Evolutionary conservation across 2,797 vertebrate species (phyloP).

Genomic region (Macrochelys suwanniensis): DNA sequence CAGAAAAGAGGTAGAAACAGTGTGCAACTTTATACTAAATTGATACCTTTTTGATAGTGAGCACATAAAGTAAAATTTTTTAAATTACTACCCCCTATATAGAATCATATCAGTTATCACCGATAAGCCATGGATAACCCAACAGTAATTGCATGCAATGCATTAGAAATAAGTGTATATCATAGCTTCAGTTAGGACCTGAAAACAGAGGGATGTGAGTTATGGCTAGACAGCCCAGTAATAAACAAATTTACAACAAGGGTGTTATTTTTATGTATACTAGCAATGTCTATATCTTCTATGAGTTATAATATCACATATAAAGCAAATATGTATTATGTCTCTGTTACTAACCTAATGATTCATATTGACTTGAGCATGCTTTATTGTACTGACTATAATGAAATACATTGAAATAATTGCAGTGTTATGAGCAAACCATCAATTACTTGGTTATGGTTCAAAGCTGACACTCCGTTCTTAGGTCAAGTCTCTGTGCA

Average conservation of each 20-base stretch:
- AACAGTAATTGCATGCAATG: neutral
- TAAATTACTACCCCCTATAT: neutral
- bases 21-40: neutral
- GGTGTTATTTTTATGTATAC: neutral
- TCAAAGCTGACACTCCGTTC: slow-evolving; percentile 53
- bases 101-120: slow-evolving; percentile 26
- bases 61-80: neutral
- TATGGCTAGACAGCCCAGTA: neutral
- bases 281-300: slow-evolving; percentile 1
- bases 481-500: neutral
- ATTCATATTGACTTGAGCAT: slow-evolving; percentile 36
- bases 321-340: neutral
- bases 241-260: slow-evolving; percentile 4
- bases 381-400: slow-evolving; percentile 45
- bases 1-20: neutral
- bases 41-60: neutral
- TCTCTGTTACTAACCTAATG: slow-evolving; percentile 38
- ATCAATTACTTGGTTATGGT: slow-evolving; percentile 60
- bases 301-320: slow-evolving; percentile 24
- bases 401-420: slow-evolving; percentile 70
- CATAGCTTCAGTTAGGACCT: slow-evolving; percentile 5
- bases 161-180: slow-evolving; percentile 10
- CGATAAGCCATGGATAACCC: neutral
- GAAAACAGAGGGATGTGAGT: slow-evolving; percentile 30
- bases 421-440: slow-evolving; percentile 38